phyloP scores from a whole-genome alignment of 2,888 invertebrate species.

The Aphodius granarius region DNA sequence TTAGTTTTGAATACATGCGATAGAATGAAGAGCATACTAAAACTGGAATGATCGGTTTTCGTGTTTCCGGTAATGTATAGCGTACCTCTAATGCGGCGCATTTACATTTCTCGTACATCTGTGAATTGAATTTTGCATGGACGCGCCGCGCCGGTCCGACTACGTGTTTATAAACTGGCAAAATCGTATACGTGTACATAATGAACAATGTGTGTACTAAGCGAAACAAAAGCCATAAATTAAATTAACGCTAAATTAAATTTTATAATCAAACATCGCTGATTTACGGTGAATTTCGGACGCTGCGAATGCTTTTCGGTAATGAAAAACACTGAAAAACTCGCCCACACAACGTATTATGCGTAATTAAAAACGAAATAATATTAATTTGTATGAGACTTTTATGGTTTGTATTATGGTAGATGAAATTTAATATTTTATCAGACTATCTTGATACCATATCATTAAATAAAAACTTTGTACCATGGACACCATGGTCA shows the following conservation, averaged over 20 bases:
- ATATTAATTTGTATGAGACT: background rate
- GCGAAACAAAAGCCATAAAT: constrained; percentile 42
- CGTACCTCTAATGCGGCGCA: background rate
- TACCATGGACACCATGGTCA: too few species aligned
- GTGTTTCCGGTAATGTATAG: background rate
- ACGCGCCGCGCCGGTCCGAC: background rate
- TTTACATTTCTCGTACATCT: background rate
- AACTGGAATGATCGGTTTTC: background rate
- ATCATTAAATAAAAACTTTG: too few species aligned
- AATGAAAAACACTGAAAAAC: background rate
- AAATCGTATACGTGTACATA: constrained; percentile 31
- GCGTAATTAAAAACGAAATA: background rate
- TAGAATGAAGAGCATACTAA: background rate
- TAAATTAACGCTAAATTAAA: constrained; percentile 49
- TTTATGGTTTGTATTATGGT: background rate
- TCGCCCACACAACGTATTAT: background rate
- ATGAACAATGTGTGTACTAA: constrained; percentile 44
- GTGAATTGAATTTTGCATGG: background rate
- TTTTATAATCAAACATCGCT: constrained; percentile 44
- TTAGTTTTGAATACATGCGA: background rate
- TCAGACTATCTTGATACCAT: too few species aligned
- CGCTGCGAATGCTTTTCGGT: constrained; percentile 6
- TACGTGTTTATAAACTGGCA: constrained; percentile 7
- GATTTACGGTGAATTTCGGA: constrained; percentile 37
- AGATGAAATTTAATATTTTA: too few species aligned